phyloP scores from a whole-genome alignment of 2,888 invertebrate species.

The Machimus rusticus region DNA sequence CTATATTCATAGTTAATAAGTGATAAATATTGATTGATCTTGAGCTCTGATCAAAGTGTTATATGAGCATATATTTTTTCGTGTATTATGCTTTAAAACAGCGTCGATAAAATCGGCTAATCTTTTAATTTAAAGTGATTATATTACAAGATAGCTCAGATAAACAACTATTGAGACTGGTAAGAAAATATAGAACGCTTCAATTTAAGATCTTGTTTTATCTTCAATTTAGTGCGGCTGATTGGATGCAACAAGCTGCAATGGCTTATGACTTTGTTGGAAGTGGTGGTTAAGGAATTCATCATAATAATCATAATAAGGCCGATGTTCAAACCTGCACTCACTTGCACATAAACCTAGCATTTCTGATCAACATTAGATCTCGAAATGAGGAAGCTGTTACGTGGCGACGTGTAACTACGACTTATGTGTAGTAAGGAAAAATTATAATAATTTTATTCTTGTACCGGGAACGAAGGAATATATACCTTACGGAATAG shows the following conservation, averaged over 20 bases:
- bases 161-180: neutral
- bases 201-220: conserved; percentile 47
- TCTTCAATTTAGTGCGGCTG: conserved; percentile 48
- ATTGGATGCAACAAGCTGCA: conserved; percentile 38
- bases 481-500: conserved; percentile 43
- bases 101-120: conserved; percentile 43
- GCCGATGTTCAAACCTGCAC: conserved; percentile 40
- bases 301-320: conserved; percentile 49
- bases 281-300: conserved; percentile 44
- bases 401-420: neutral
- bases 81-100: neutral
- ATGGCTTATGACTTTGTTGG: conserved; percentile 14
- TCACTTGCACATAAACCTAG: neutral
- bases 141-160: conserved; percentile 30
- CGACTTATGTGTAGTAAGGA: conserved; percentile 33
- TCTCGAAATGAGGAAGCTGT: conserved; percentile 35
- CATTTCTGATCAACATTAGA: conserved; percentile 40
- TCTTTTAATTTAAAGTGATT: conserved; percentile 47
- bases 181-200: conserved; percentile 29
- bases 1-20: too few species aligned
- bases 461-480: conserved; percentile 8
- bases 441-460: conserved; percentile 47
- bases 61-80: neutral
- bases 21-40: too few species aligned
- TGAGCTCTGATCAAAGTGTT: too few species aligned